Evolutionary conservation across 2,797 vertebrate species (phyloP).

Genomic region (Eutrigla gurnardus): DNA sequence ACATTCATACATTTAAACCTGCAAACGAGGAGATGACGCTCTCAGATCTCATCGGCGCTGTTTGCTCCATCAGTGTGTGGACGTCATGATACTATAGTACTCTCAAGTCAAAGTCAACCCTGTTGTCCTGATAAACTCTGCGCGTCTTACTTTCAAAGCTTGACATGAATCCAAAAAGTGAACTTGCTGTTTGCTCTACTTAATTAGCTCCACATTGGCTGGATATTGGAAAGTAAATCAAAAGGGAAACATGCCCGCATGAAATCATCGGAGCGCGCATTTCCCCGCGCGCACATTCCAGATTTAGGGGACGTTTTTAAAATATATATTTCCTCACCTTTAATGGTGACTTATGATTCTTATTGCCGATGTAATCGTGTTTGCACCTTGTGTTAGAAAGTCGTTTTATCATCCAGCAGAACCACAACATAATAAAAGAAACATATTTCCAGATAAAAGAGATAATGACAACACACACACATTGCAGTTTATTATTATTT

Average conservation of each 20-base stretch:
- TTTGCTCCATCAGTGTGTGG: constrained; percentile 32
- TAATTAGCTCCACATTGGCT: neutral
- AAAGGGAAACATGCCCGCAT: neutral
- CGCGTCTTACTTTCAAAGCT: too few relatives aligned
- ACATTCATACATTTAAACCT: constrained; percentile 10
- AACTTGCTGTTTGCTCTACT: too few relatives aligned
- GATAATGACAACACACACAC: neutral
- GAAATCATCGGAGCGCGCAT: neutral
- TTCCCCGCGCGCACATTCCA: neutral
- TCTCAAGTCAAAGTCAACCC: constrained; percentile 5
- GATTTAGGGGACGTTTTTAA: neutral
- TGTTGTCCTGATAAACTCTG: too few relatives aligned
- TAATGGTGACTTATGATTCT: neutral
- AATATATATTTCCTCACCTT: neutral
- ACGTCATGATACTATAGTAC: constrained; percentile 30
- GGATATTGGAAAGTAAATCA: neutral
- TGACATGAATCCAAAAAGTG: too few relatives aligned
- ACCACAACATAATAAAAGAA: neutral
- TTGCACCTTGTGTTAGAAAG: neutral
- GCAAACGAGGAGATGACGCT: constrained; percentile 41
- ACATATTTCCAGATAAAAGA: neutral
- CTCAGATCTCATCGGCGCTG: too few relatives aligned
- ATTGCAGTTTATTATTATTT: neutral
- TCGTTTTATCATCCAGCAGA: neutral
- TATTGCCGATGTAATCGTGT: neutral